Evolutionary conservation across 2,797 vertebrate genomes (phyloP).

Genomic region (Crenichthys baileyi): DNA sequence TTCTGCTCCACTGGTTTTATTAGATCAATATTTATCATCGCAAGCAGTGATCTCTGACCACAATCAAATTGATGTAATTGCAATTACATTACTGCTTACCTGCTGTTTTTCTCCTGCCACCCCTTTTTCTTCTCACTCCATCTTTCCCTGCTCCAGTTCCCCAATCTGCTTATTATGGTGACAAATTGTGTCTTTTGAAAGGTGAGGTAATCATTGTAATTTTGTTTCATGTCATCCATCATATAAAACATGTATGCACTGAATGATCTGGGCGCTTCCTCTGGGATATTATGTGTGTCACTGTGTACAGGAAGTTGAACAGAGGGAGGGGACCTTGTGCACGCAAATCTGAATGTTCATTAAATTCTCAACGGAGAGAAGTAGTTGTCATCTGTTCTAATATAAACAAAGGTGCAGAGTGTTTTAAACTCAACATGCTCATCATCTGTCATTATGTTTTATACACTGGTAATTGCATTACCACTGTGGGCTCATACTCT

Average conservation of each 20-base stretch:
- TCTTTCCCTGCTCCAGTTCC: conserved; percentile 28
- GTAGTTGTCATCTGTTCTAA: no score
- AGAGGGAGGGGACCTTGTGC: no score
- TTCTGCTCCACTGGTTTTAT: conserved; percentile 63
- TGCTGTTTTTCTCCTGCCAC: conserved; percentile 13
- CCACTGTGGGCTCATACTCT: conserved; percentile 37
- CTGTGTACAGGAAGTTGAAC: no score
- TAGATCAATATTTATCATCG: conserved; percentile 79
- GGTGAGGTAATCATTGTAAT: no score
- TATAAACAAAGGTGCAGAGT: no score
- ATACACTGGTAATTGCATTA: conserved; percentile 59
- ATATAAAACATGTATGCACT: no score
- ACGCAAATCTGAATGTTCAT: no score
- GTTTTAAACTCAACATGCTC: conserved; percentile 5
- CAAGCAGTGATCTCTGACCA: conserved; percentile 70
- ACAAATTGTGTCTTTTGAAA: no score
- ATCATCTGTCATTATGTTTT: conserved; percentile 56
- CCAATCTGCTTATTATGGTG: conserved; percentile 8
- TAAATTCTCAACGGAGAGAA: no score
- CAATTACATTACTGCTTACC: conserved; percentile 68
- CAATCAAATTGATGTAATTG: conserved; percentile 72
- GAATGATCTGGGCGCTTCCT: no score
- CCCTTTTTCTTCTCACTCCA: conserved; percentile 10
- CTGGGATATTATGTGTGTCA: no score
- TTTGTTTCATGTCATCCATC: no score